These are phyloP conservation scores for Pachycephala philippinensis DNA, from an alignment of 2,113 vertebrate species.

Conservation along the genomic window DNA sequence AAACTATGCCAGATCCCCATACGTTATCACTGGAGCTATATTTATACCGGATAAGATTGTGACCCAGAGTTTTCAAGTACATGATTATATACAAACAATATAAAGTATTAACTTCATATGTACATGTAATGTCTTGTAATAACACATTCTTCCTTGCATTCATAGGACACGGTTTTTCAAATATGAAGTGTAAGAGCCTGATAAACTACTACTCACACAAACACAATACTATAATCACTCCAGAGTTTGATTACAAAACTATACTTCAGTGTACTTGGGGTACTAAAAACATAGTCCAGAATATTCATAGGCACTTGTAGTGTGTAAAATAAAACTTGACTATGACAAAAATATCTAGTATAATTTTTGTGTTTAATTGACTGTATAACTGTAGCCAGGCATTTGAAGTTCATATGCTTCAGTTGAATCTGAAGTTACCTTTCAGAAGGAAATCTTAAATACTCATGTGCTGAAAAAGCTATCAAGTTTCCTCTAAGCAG, in stretches of 20 bases:
- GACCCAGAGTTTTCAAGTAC: conserved; percentile 34
- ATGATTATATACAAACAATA: conserved; percentile 5
- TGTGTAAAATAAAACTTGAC: neutral
- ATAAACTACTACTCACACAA: neutral
- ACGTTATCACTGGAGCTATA: conserved; percentile 23
- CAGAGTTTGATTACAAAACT: neutral
- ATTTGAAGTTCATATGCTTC: neutral
- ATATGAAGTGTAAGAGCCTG: neutral
- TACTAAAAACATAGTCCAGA: neutral
- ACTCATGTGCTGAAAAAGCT: neutral
- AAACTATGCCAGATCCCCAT: conserved; percentile 39
- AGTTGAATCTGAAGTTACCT: neutral
- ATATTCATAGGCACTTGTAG: neutral
- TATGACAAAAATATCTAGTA: neutral
- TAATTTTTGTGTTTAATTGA: neutral
- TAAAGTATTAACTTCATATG: neutral
- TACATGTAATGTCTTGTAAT: neutral
- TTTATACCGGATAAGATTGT: conserved; percentile 45
- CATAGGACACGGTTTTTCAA: neutral
- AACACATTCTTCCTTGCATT: neutral
- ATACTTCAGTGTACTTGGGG: neutral
- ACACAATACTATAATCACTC: neutral
- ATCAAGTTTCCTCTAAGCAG: neutral
- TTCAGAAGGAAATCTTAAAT: neutral
- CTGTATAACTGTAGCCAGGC: neutral